These are phyloP conservation scores for Tupaia chinensis DNA, from an alignment of 2,113 vertebrate species.

Conservation along the genomic window DNA sequence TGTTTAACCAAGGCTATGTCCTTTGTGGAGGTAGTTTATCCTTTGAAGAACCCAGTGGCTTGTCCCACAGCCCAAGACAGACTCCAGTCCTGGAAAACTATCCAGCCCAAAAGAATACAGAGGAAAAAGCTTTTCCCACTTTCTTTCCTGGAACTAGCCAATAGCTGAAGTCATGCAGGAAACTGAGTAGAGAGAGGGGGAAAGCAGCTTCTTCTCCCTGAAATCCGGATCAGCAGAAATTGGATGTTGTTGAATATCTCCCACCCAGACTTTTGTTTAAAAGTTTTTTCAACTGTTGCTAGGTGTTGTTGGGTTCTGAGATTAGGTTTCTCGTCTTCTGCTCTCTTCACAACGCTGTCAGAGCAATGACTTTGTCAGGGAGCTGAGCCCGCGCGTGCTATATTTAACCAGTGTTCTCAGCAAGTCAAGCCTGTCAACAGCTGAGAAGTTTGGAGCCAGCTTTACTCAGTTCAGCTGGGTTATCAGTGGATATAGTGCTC, in stretches of 20 bases:
- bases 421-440: constrained; percentile 93
- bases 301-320: constrained; percentile 90
- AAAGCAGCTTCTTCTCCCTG: constrained; percentile 82
- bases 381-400: constrained; percentile 90
- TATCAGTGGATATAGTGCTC: constrained; percentile 86
- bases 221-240: constrained; percentile 86
- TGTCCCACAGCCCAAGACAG: constrained; percentile 79
- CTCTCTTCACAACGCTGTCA: constrained; percentile 86
- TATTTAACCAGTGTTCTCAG: constrained; percentile 96
- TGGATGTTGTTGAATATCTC: constrained; percentile 85
- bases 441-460: constrained; percentile 92
- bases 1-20: constrained; percentile 63
- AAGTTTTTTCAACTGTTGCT: constrained; percentile 91
- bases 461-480: constrained; percentile 91
- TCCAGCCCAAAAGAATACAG: constrained; percentile 84
- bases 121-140: constrained; percentile 83
- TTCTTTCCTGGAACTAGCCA: constrained; percentile 82
- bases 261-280: constrained; percentile 89
- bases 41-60: constrained; percentile 74
- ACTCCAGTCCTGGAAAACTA: constrained; percentile 77
- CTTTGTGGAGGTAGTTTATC: constrained; percentile 67
- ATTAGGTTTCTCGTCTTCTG: constrained; percentile 88
- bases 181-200: constrained; percentile 77
- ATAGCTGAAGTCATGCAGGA: constrained; percentile 87
- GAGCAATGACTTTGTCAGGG: constrained; percentile 89